A percentile compares a stretch with the other conserved stretches of the same genome.
Evolutionary conservation across 2,113 vertebrate species (phyloP).

Genomic region (Amphilophus citrinellus): DNA sequence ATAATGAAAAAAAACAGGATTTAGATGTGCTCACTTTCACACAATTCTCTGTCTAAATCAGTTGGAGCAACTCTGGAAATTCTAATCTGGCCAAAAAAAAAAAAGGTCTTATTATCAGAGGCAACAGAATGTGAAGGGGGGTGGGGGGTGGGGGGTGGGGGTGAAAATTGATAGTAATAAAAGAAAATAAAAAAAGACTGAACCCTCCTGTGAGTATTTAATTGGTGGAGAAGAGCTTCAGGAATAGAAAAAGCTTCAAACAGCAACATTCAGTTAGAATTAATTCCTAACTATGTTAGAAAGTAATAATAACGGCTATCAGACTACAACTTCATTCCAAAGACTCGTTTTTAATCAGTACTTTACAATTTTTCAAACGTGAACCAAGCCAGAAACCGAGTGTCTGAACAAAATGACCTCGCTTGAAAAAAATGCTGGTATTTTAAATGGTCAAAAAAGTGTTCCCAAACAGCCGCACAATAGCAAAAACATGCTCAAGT

Average conservation of each 20-base stretch:
- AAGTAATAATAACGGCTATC: background rate
- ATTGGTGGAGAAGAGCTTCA: background rate
- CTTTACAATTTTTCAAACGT: background rate
- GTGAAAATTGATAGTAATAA: background rate
- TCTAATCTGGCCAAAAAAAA: background rate
- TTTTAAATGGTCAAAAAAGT: background rate
- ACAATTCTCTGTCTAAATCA: background rate
- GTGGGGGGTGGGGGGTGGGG: too few relatives aligned
- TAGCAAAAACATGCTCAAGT: background rate
- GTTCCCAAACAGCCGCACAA: background rate
- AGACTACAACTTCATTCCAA: background rate
- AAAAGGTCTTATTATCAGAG: background rate
- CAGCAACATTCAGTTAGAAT: background rate
- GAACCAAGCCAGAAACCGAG: background rate
- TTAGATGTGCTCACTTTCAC: background rate
- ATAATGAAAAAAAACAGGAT: background rate
- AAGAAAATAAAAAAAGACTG: background rate
- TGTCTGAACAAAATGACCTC: slow-evolving; percentile 9
- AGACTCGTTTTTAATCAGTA: background rate
- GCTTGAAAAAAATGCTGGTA: slow-evolving; percentile 31
- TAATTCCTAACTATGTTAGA: background rate
- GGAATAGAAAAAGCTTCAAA: background rate
- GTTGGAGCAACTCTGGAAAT: background rate
- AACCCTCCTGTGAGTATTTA: background rate
- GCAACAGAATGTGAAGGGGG: background rate